Base-by-base conservation (phyloP, 2,888 invertebrate genomes). In the Trachelus iudaicus region DNA sequence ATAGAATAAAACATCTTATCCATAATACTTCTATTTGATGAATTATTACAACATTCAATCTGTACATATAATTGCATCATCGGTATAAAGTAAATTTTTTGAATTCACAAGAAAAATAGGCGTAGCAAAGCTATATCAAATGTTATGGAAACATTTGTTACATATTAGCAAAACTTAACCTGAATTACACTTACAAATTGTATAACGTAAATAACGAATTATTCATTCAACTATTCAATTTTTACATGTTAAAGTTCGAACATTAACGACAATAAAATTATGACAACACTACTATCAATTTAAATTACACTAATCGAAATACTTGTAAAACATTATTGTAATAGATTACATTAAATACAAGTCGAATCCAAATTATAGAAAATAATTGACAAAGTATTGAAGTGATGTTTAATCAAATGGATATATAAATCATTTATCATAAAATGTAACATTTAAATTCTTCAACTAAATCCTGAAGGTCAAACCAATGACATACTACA, bases 401-500 rank as follows among this genome's bases (percentile, higher is more conserved):
- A 23, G 9, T 56, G 23, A 23, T 9, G 9, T 23, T 56, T 56
- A 56, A 23, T 23, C 23, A 56, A 56, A 9, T 23, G 23, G 23
- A 56, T 56, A 56, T 23, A 23, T 56, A 56, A 40, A 23, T 56
- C 56, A 23, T 56, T 56, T 23, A 56, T 9, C 2, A 23, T 56
- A 9, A 56, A 56, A 15, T 9, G 23, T 23, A 56, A 56, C 2
- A 56, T 56, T 23, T 56, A 23, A 56, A 56, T 23, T 56, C 23
- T 23, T 56, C 56, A 56, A 56, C 9, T 56, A 23, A 56, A 23
- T 23, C 2, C 56, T 56, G 2, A 23, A 56, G 56, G 56, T 56
- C 56, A 56, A 56, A 23, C 23, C 56, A 56, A 56, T 56, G 23
- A 56, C 56, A 56, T 56, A 56, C 56, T 56, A 3, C 83, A 89